Base-by-base conservation (phyloP, 2,888 invertebrate genomes). In the Laothoe populi region DNA sequence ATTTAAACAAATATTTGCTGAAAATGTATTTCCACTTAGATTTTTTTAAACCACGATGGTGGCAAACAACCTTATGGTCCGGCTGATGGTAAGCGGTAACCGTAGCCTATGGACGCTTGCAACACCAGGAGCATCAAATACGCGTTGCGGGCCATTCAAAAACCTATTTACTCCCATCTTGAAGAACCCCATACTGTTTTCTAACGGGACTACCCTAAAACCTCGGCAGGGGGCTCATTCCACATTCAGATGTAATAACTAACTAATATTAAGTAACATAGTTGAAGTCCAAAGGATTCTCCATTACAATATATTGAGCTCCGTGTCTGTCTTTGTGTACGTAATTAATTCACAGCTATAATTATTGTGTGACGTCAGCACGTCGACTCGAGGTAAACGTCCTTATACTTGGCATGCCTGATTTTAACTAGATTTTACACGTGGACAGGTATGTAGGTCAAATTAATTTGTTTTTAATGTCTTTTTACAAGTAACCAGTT, bases 281-380 rank as follows among this genome's bases (percentile, higher is more conserved):
- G 8, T n/a, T 7, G 10, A n/a, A 26, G n/a, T 1, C n/a, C 48
- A 8, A 26, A 48, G 24, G 24, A 35, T 19, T 11, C 4, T 53
- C 16, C 2, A 26, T 4, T 24, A 8, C 8, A 31, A 31, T 53
- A 16, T 53, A 53, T 44, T 44, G 44, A 44, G 31, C 11, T n/a
- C n/a, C n/a, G n/a, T 23, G 21, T 21, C 31, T 44, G 44, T 19
- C 44, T 44, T 7, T 42, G 23, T 53, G 35, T 35, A 35, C 31
- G 26, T 53, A 53, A 53, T 53, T 53, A 53, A 53, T 35, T 35
- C 35, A 53, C 53, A 35, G n/a, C 53, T 53, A 35, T 35, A 53
- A 53, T 53, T 53, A 53, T 19, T 21, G 11, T 10, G 19, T 53
- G 16, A 53, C 53, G 53, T 53, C 53, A 53, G 16, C 53, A 19